Percentiles rank a stretch among this genome's conserved stretches.
phyloP scores from a whole-genome alignment of 1,140 invertebrate species.

The Glomeris maerens region DNA sequence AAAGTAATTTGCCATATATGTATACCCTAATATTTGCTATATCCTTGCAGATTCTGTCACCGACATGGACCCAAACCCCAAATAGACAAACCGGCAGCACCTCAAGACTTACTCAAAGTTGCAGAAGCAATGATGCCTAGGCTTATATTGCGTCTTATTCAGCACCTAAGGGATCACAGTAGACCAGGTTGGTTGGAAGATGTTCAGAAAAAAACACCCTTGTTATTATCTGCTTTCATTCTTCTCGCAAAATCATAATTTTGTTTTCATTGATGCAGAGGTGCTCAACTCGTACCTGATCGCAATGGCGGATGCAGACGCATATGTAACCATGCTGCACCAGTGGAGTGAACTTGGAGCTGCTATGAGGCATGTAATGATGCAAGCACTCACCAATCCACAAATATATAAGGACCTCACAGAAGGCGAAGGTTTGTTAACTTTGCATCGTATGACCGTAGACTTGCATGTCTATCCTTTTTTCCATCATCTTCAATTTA shows the following conservation, averaged over 20 bases:
- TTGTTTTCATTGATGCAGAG: background rate
- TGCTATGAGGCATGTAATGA: slow-evolving; percentile 84
- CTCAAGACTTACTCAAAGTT: slow-evolving; percentile 71
- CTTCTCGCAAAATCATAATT: background rate
- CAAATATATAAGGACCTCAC: slow-evolving; percentile 38
- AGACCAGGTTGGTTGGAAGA: slow-evolving; percentile 14
- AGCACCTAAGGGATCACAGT: slow-evolving; percentile 74
- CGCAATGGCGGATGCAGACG: slow-evolving; percentile 63
- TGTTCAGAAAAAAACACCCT: no score
- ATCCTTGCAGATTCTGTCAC: slow-evolving; percentile 75
- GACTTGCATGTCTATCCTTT: no score
- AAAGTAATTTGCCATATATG: background rate
- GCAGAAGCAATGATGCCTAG: slow-evolving; percentile 86
- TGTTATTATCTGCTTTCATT: no score
- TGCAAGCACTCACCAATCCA: slow-evolving; percentile 69
- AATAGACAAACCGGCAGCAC: slow-evolving; percentile 53
- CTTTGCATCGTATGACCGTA: no score
- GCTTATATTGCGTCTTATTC: slow-evolving; percentile 71
- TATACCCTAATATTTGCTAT: no score
- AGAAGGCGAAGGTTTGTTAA: slow-evolving; percentile 15
- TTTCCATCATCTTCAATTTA: no score
- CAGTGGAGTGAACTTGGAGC: slow-evolving; percentile 89
- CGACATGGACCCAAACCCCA: slow-evolving; percentile 71
- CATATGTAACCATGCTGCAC: slow-evolving; percentile 73
- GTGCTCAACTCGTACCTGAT: slow-evolving; percentile 11